Percentiles rank a stretch among this genome's conserved stretches.
Conservation (phyloP, 2,113 vertebrate genomes). For the Etheostoma spectabile region DNA sequence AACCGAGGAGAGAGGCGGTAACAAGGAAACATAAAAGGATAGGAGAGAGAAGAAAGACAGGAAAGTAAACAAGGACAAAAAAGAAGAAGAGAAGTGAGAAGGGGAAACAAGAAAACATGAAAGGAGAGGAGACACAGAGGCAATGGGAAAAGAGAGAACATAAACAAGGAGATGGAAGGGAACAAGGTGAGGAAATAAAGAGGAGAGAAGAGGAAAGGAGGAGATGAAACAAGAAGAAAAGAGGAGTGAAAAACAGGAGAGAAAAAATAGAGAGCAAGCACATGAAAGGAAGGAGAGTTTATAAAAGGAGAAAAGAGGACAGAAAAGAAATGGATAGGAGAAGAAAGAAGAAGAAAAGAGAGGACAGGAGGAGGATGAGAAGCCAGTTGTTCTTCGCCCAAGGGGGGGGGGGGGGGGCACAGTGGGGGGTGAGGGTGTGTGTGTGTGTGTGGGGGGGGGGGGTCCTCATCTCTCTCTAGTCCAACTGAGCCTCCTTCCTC, state of each 20-base stretch:
- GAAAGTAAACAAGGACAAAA: neutral
- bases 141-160: constrained; percentile 9
- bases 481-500: constrained; percentile 81
- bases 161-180: neutral
- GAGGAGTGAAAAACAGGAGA: neutral
- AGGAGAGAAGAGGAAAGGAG: neutral
- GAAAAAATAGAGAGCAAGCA: neutral
- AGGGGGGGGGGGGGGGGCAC: constrained; percentile 66
- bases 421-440: constrained; percentile 39
- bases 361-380: constrained; percentile 68
- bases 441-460: constrained; percentile 21
- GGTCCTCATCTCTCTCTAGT: constrained; percentile 72
- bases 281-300: neutral
- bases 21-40: neutral
- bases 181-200: neutral
- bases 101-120: neutral
- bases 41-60: neutral
- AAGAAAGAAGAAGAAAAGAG: constrained; percentile 32
- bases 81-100: neutral
- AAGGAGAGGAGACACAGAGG: constrained; percentile 1
- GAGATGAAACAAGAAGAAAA: neutral
- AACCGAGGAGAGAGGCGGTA: neutral
- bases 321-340: neutral
- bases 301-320: neutral
- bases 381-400: constrained; percentile 69